These are phyloP conservation scores for Temnothorax nylanderi DNA, from an alignment of 1,140 invertebrate species.

Conservation along the genomic window DNA sequence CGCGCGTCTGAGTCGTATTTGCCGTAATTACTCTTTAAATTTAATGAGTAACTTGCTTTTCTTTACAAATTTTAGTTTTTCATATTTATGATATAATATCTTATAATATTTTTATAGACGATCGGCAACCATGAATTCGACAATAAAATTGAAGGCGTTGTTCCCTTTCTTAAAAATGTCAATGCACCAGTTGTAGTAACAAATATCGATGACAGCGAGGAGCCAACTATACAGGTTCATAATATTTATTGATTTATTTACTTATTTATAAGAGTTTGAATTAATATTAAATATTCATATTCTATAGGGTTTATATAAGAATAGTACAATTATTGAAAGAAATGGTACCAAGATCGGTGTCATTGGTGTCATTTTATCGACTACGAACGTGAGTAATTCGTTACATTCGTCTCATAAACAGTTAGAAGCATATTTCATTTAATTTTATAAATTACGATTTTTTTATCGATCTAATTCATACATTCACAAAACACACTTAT, in stretches of 20 bases:
- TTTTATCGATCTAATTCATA: neutral
- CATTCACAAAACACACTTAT: neutral
- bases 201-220: slow-evolving; percentile 91
- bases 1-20: too few relatives aligned
- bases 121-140: slow-evolving; percentile 97
- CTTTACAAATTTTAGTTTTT: neutral
- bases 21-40: too few relatives aligned
- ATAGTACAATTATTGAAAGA: slow-evolving; percentile 87
- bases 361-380: slow-evolving; percentile 91
- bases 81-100: neutral
- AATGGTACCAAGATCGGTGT: slow-evolving; percentile 91
- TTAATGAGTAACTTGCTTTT: neutral
- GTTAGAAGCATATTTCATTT: neutral
- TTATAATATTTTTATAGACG: slow-evolving; percentile 83
- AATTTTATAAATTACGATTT: neutral
- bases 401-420: neutral
- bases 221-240: slow-evolving; percentile 88
- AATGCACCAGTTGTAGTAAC: slow-evolving; percentile 90
- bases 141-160: slow-evolving; percentile 90
- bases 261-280: neutral
- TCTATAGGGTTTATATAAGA: slow-evolving; percentile 85
- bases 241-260: slow-evolving; percentile 1
- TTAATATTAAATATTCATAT: slow-evolving; percentile 33
- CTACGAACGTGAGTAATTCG: slow-evolving; percentile 88
- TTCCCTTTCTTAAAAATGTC: slow-evolving; percentile 90